Percentiles rank a stretch among this genome's conserved stretches.
These are phyloP conservation scores for Donacobius atricapilla DNA, from an alignment of 2,113 vertebrate genomes.

Conservation along the genomic window DNA sequence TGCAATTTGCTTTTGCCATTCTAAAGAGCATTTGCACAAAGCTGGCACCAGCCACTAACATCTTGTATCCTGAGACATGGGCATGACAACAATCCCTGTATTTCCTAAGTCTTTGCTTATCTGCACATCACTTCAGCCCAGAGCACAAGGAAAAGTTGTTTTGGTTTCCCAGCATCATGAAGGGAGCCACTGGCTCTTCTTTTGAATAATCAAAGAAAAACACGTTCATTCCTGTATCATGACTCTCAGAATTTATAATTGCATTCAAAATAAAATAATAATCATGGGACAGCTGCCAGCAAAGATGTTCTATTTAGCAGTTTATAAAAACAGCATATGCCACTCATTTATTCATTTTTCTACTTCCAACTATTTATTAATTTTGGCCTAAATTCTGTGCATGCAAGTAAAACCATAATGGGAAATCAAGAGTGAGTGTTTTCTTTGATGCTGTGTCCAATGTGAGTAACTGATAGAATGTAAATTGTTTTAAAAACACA, in stretches of 20 bases:
- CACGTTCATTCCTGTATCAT: neutral
- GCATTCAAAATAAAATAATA: neutral
- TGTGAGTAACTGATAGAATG: neutral
- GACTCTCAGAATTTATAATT: neutral
- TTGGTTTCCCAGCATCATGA: neutral
- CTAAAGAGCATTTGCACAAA: neutral
- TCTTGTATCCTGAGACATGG: neutral
- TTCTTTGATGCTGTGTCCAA: neutral
- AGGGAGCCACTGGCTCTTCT: neutral
- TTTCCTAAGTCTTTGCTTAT: neutral
- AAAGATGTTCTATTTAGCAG: neutral
- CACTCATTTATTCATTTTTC: neutral
- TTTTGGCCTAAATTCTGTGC: neutral
- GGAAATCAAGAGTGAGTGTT: neutral
- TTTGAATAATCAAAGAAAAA: neutral
- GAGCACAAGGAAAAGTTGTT: neutral
- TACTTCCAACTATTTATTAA: neutral
- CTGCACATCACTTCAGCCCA: neutral
- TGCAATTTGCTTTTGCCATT: neutral
- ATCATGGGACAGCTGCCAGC: neutral
- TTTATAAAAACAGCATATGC: neutral
- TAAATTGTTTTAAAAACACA: neutral
- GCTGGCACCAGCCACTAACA: neutral
- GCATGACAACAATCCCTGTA: neutral
- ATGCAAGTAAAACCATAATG: neutral